These are phyloP conservation scores for Cephus nigrinus DNA, from an alignment of 2,888 invertebrate genomes.

Conservation along the genomic window DNA sequence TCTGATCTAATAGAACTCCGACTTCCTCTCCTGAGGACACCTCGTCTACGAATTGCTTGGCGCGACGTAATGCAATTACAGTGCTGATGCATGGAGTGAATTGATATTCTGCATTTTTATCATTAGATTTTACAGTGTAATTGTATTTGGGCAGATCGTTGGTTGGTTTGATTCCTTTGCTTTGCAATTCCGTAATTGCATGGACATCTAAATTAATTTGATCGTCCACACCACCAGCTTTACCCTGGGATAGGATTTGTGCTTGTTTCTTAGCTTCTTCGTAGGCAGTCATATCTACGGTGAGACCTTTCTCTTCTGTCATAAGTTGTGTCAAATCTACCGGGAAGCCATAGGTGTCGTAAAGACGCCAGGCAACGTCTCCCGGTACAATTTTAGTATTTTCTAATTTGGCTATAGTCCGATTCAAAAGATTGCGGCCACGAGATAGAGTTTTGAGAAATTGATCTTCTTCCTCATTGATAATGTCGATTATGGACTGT, in stretches of 20 bases:
- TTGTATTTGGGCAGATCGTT: conserved; percentile 93
- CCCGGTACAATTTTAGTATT: conserved; percentile 82
- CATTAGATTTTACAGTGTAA: conserved; percentile 77
- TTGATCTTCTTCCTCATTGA: conserved; percentile 98
- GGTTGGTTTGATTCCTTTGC: conserved; percentile 80
- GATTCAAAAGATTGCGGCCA: conserved; percentile 89
- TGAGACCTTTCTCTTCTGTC: conserved; percentile 94
- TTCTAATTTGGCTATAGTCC: conserved; percentile 87
- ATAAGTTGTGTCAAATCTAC: conserved; percentile 97
- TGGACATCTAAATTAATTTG: conserved; percentile 93
- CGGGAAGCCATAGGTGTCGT: conserved; percentile 99
- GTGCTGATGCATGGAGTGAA: conserved; percentile 80
- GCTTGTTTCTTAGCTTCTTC: conserved; percentile 93
- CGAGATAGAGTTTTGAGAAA: conserved; percentile 95
- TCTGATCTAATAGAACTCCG: conserved; percentile 90
- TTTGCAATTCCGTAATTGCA: conserved; percentile 91
- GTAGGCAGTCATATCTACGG: conserved; percentile 90
- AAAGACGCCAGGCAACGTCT: conserved; percentile 97
- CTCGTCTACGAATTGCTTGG: conserved; percentile 87
- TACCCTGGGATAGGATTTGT: conserved; percentile 88
- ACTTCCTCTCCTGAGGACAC: conserved; percentile 89
- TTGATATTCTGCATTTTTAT: conserved; percentile 78
- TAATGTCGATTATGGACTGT: conserved; percentile 89
- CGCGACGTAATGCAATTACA: conserved; percentile 83
- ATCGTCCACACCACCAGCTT: conserved; percentile 83